Conservation (phyloP, 1,140 invertebrate genomes). For the Oscheius sp. region DNA sequence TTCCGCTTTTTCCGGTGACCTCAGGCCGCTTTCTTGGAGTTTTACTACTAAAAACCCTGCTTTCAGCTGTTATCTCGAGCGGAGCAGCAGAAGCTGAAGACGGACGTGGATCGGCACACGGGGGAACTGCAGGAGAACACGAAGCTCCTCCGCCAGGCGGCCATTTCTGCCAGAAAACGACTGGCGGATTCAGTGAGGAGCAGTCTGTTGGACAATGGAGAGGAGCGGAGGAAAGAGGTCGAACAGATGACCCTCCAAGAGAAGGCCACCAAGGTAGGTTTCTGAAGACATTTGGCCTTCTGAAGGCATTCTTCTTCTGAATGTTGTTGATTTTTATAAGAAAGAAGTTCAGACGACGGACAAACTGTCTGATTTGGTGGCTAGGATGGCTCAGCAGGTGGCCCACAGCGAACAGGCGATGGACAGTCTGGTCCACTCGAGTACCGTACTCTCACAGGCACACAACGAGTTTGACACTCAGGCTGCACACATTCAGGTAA, state of each 20-base stretch:
- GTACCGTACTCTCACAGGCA: conserved; percentile 20
- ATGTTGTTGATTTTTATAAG: background rate
- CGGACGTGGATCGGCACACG: background rate
- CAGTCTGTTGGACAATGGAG: background rate
- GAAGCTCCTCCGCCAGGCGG: background rate
- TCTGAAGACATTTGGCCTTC: background rate
- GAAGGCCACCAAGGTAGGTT: background rate
- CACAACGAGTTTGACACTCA: conserved; percentile 35
- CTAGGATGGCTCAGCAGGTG: conserved; percentile 79
- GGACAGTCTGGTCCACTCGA: conserved; percentile 71
- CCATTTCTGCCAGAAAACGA: background rate
- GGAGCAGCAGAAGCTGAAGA: background rate
- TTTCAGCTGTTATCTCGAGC: conserved; percentile 3
- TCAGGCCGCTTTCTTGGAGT: background rate
- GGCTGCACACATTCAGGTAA: conserved; percentile 21
- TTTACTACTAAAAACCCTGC: background rate
- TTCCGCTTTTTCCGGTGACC: background rate
- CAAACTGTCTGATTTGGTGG: conserved; percentile 76
- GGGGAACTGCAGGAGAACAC: conserved; percentile 9
- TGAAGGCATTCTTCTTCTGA: conserved; percentile 46
- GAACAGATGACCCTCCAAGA: background rate
- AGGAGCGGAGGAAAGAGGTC: conserved; percentile 45
- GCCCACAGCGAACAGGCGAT: conserved; percentile 79
- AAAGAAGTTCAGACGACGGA: conserved; percentile 67
- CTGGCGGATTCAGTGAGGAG: background rate